Conservation (phyloP, 2,113 vertebrate genomes). For the Synodontis membranacea region DNA sequence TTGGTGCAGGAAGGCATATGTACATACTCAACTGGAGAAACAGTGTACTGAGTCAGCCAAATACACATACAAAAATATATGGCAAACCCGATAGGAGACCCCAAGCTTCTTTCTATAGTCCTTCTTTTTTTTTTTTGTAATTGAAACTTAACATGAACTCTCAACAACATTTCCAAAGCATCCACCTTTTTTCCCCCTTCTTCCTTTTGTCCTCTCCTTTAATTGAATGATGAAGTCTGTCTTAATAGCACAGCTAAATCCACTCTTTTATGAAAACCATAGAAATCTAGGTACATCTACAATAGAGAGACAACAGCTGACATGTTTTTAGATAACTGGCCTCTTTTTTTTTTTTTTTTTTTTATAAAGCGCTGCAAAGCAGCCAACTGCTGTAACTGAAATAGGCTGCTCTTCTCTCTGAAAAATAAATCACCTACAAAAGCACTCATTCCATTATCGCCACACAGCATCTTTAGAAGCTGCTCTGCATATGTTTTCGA, state of each 20-base stretch:
- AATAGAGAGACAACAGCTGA: slow-evolving; percentile 14
- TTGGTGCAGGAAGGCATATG: slow-evolving; percentile 29
- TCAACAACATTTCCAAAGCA: background rate
- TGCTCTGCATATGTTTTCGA: background rate
- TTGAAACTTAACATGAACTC: background rate
- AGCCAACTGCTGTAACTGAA: slow-evolving; percentile 16
- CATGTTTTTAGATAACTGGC: slow-evolving; percentile 8
- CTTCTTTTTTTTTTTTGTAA: background rate
- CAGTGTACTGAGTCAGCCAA: background rate
- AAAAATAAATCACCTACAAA: slow-evolving; percentile 21
- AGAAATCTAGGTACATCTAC: background rate
- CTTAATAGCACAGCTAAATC: background rate
- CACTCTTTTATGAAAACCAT: background rate
- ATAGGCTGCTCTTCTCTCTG: background rate
- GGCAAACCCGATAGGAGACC: slow-evolving; percentile 14
- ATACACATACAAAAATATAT: background rate
- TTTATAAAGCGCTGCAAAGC: slow-evolving; percentile 10
- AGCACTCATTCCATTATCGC: slow-evolving; percentile 21
- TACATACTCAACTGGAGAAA: slow-evolving; percentile 4
- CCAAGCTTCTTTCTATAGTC: background rate
- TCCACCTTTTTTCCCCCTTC: background rate
- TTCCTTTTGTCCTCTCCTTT: background rate
- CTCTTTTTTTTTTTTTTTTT: no score
- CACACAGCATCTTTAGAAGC: slow-evolving; percentile 20
- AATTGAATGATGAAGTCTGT: background rate